Conservation (phyloP, 23 tunicate genomes). For the Styela plicata region DNA sequence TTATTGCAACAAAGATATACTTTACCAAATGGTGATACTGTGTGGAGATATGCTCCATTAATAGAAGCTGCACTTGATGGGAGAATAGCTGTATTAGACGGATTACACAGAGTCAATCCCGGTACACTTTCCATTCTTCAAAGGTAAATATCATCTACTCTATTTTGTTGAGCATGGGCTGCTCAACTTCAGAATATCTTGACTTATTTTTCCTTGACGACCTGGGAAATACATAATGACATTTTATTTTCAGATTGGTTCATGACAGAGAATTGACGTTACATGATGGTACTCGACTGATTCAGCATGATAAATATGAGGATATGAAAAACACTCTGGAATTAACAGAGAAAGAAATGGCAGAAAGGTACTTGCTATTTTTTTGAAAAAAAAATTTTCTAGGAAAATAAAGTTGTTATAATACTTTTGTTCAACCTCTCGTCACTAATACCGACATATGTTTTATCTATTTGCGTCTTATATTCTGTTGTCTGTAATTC, state of each 20-base stretch:
- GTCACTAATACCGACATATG: too few relatives aligned
- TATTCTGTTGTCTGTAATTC: too few relatives aligned
- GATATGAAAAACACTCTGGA: slow-evolving; percentile 62
- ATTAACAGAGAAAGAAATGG: slow-evolving; percentile 65
- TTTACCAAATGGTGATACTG: slow-evolving; percentile 90
- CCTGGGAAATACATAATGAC: neutral
- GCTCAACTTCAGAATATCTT: too few relatives aligned
- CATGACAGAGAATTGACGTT: slow-evolving; percentile 86
- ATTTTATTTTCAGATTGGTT: slow-evolving; percentile 40
- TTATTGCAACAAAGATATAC: slow-evolving; percentile 88
- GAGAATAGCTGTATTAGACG: slow-evolving; percentile 88
- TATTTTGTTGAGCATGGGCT: too few relatives aligned
- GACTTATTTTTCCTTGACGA: too few relatives aligned
- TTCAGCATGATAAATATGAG: slow-evolving; percentile 70
- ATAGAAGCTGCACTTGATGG: slow-evolving; percentile 93
- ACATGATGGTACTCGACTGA: slow-evolving; percentile 84
- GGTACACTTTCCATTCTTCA: slow-evolving; percentile 87
- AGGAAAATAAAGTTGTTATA: too few relatives aligned
- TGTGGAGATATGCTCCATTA: slow-evolving; percentile 84
- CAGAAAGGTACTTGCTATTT: slow-evolving; percentile 11
- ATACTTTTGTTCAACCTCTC: too few relatives aligned
- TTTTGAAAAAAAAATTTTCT: neutral
- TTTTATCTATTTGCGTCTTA: too few relatives aligned
- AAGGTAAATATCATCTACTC: slow-evolving; percentile 40
- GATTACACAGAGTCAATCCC: slow-evolving; percentile 82